These are phyloP conservation scores for Phortica variegata DNA, from an alignment of 1,140 invertebrate species.

Conservation along the genomic window DNA sequence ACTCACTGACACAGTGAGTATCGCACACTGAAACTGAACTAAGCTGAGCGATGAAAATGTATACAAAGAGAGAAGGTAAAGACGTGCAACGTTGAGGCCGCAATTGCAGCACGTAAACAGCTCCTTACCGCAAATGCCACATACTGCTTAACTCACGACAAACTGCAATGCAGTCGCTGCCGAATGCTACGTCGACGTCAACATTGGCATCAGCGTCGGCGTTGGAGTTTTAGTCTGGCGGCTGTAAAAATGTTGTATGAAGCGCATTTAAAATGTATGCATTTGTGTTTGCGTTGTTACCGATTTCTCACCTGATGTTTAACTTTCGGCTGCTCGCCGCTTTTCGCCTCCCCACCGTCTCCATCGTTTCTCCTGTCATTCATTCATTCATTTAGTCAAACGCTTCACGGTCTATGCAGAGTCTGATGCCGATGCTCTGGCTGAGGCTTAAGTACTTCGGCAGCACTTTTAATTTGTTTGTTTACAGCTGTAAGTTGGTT, in stretches of 20 bases:
- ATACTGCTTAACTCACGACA: too few species aligned
- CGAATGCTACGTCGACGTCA: too few species aligned
- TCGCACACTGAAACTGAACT: too few species aligned
- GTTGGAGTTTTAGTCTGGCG: constrained; percentile 1
- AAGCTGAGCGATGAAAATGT: too few species aligned
- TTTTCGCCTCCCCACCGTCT: constrained; percentile 5
- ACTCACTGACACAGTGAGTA: too few species aligned
- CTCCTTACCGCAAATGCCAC: too few species aligned
- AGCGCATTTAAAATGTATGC: constrained; percentile 4
- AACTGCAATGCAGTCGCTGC: constrained; percentile 33
- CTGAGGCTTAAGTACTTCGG: constrained; percentile 29
- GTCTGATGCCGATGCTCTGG: constrained; percentile 1
- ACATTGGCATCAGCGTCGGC: too few species aligned
- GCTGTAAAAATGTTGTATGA: constrained; percentile 25
- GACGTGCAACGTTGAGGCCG: too few species aligned
- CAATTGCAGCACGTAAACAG: neutral
- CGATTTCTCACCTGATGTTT: constrained; percentile 43
- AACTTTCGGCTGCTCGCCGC: neutral
- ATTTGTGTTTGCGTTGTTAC: constrained; percentile 13
- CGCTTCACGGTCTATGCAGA: neutral
- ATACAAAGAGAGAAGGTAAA: too few species aligned
- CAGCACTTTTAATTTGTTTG: constrained; percentile 52
- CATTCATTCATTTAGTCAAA: neutral
- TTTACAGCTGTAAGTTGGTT: constrained; percentile 23
- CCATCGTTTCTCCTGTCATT: neutral